phyloP scores from a whole-genome alignment of 1,140 invertebrate genomes.

The Drosophila miranda region DNA sequence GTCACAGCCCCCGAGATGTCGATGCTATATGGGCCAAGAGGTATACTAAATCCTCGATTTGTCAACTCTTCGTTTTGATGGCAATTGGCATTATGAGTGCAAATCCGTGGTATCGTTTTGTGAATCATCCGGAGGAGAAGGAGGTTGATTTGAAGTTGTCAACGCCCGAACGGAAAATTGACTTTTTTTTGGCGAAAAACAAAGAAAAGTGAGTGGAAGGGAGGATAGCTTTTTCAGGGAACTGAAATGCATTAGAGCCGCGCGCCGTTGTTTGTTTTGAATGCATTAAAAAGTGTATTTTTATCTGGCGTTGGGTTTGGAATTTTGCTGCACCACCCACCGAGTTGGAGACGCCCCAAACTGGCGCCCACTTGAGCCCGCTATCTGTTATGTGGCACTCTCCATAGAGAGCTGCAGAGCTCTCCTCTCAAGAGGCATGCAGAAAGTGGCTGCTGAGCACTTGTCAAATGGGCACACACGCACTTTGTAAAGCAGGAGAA shows the following conservation, averaged over 20 bases:
- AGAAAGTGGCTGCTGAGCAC: slow-evolving; percentile 52
- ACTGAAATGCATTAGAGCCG: slow-evolving; percentile 50
- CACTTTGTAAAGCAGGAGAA: slow-evolving; percentile 61
- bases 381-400: slow-evolving; percentile 20
- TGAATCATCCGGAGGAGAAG: slow-evolving; percentile 53
- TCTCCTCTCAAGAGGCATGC: slow-evolving; percentile 31
- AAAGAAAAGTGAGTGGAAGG: slow-evolving; percentile 16
- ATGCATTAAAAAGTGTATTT: slow-evolving; percentile 67
- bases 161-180: slow-evolving; percentile 22
- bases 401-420: slow-evolving; percentile 18
- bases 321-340: slow-evolving; percentile 48
- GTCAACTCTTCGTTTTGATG: slow-evolving; percentile 48
- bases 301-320: slow-evolving; percentile 25
- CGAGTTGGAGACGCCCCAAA: slow-evolving; percentile 33
- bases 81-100: slow-evolving; percentile 43
- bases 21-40: slow-evolving; percentile 15
- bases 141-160: slow-evolving; percentile 62
- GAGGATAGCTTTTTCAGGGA: slow-evolving; percentile 12
- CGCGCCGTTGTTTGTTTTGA: slow-evolving; percentile 24
- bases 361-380: slow-evolving; percentile 63
- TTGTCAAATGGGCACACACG: slow-evolving; percentile 67
- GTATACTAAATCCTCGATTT: slow-evolving; percentile 49
- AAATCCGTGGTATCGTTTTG: slow-evolving; percentile 3
- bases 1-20: slow-evolving; percentile 36
- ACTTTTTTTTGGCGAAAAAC: slow-evolving; percentile 4